These are phyloP conservation scores for Sycophaga agraensis DNA, from an alignment of 1,140 invertebrate genomes.

Conservation along the genomic window DNA sequence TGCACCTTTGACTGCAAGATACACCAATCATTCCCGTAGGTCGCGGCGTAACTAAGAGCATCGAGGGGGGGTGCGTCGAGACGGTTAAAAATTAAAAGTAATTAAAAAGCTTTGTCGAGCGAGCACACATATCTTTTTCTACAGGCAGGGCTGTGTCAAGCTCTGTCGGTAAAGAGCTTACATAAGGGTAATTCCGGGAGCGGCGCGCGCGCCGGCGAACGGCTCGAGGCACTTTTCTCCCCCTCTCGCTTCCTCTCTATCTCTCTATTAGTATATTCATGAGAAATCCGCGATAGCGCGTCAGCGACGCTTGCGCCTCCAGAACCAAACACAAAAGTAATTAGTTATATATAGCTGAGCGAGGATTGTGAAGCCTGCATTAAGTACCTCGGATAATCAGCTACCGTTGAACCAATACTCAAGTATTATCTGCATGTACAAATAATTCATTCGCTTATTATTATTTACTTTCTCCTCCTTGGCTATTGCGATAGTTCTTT, in stretches of 20 bases:
- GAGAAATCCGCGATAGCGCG: constrained; percentile 38
- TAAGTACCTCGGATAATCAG: constrained; percentile 15
- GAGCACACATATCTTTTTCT: constrained; percentile 11
- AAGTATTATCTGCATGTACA: no score
- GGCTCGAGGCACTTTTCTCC: constrained; percentile 18
- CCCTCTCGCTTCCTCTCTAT: neutral
- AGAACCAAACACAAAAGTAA: constrained; percentile 42
- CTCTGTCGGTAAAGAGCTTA: constrained; percentile 13
- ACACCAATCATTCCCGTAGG: no score
- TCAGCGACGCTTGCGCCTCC: constrained; percentile 7
- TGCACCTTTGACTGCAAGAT: no score
- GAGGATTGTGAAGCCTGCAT: constrained; percentile 5
- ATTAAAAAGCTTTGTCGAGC: neutral
- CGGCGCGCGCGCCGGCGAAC: no score
- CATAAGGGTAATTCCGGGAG: constrained; percentile 21
- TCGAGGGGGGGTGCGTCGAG: no score
- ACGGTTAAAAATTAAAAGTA: no score
- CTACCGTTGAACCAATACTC: constrained; percentile 9
- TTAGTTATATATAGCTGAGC: constrained; percentile 33
- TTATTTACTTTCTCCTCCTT: no score
- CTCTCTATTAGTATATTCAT: constrained; percentile 47
- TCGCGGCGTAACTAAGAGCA: no score
- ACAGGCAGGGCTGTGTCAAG: neutral
- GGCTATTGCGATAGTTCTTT: no score
- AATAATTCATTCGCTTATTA: no score